Evolutionary conservation across 1,140 invertebrate species (phyloP).

Genomic region (Araneus ventricosus): DNA sequence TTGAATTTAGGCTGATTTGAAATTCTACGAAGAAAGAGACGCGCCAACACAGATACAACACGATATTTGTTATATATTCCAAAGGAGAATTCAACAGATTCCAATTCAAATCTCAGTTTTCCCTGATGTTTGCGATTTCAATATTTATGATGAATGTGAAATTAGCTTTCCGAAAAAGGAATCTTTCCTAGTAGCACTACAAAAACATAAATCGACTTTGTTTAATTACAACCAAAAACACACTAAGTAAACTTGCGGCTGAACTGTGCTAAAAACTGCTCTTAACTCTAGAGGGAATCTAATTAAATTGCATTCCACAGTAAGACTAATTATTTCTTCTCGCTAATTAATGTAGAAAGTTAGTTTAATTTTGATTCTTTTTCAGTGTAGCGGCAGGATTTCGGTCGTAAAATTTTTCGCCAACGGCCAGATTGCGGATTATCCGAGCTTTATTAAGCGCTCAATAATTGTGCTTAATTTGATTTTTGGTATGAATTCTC

Average conservation of each 20-base stretch:
- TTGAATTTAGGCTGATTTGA: not conserved
- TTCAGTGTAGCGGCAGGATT: not conserved
- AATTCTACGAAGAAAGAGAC: not conserved
- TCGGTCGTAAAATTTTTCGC: not conserved
- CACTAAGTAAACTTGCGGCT: not conserved
- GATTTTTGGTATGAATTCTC: not conserved
- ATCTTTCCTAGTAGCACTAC: not conserved
- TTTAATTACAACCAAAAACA: not conserved
- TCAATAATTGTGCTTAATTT: not conserved
- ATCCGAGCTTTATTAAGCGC: not conserved
- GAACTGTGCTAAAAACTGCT: not conserved
- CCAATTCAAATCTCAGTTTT: not conserved
- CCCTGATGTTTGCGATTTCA: not conserved
- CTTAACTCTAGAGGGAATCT: not conserved
- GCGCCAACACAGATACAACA: not conserved
- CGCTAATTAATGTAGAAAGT: not conserved
- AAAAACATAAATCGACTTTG: not conserved
- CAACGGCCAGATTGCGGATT: not conserved
- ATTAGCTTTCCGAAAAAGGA: not conserved
- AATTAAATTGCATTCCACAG: not conserved
- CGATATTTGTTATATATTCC: not conserved
- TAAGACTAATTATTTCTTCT: not conserved
- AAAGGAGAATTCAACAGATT: not conserved
- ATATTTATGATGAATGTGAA: not conserved
- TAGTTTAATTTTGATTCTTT: not conserved